Evolutionary conservation across 2,113 vertebrate genomes (phyloP).

Genomic region (Erpornis zantholeuca): DNA sequence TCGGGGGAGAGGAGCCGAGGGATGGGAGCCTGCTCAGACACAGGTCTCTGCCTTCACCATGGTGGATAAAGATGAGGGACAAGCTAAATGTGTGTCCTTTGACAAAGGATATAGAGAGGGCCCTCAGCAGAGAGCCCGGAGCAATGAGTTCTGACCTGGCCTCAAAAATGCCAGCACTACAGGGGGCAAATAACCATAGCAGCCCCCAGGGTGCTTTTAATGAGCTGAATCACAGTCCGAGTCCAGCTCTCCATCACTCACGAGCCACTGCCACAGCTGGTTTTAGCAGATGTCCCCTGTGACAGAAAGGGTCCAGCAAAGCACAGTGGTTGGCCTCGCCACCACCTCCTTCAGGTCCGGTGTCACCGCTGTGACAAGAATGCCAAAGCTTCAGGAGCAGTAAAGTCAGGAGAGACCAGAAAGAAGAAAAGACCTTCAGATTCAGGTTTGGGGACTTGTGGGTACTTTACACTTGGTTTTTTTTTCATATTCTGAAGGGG

Average conservation of each 20-base stretch:
- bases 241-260: constrained; percentile 24
- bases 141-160: constrained; percentile 52
- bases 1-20: background rate
- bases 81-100: constrained; percentile 25
- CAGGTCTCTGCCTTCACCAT: constrained; percentile 25
- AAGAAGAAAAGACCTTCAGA: background rate
- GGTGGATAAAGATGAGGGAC: constrained; percentile 59
- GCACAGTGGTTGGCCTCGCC: background rate
- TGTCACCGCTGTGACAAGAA: background rate
- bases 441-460: background rate
- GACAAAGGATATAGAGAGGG: constrained; percentile 7
- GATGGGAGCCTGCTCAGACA: constrained; percentile 27
- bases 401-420: background rate
- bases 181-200: constrained; percentile 56
- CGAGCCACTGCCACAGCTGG: constrained; percentile 14
- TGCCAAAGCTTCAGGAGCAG: background rate
- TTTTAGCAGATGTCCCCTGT: constrained; percentile 10
- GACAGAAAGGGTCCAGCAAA: background rate
- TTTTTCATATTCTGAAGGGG: background rate
- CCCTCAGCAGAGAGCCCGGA: constrained; percentile 9
- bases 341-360: background rate
- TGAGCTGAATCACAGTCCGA: constrained; percentile 31
- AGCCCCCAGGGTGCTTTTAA: constrained; percentile 53
- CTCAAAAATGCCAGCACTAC: constrained; percentile 56
- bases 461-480: fast-evolving